phyloP scores from a whole-genome alignment of 1,140 invertebrate species.

The Heliconius hermathena region DNA sequence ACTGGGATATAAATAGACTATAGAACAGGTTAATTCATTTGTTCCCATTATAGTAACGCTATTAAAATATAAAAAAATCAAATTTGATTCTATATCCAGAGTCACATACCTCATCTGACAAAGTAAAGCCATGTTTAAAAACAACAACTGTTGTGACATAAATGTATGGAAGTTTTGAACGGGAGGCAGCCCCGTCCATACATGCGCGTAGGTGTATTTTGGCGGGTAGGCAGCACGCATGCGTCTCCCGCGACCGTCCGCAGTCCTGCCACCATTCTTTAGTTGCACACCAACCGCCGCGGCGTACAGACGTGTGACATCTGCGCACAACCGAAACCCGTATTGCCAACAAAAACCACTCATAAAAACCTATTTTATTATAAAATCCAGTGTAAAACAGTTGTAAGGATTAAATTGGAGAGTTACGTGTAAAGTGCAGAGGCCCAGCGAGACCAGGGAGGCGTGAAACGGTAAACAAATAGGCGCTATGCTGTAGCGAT shows the following conservation, averaged over 20 bases:
- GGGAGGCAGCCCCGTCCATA: conserved; percentile 60
- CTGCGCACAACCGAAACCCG: conserved; percentile 49
- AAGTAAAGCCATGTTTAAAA: conserved; percentile 32
- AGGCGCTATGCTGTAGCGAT: conserved; percentile 65
- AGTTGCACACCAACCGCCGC: conserved; percentile 62
- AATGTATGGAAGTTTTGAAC: conserved; percentile 68
- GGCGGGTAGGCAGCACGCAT: conserved; percentile 69
- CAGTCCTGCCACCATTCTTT: conserved; percentile 78
- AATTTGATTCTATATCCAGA: background rate
- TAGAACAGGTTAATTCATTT: conserved; percentile 34
- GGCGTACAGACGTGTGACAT: conserved; percentile 44
- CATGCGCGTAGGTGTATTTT: conserved; percentile 78
- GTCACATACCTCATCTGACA: background rate
- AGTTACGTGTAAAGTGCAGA: conserved; percentile 37
- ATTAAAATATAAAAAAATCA: background rate
- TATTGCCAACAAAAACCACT: conserved; percentile 62
- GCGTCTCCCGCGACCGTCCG: conserved; percentile 63
- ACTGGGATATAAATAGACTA: conserved; percentile 47
- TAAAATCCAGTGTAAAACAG: conserved; percentile 49
- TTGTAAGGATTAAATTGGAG: conserved; percentile 30
- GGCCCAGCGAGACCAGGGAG: conserved; percentile 41
- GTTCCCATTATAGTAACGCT: background rate
- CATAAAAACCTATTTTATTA: conserved; percentile 45
- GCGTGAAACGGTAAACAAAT: conserved; percentile 75
- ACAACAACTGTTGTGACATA: conserved; percentile 40